Evolutionary conservation across 2,113 vertebrate species (phyloP).

Genomic region (Melanotaenia duboulayi): DNA sequence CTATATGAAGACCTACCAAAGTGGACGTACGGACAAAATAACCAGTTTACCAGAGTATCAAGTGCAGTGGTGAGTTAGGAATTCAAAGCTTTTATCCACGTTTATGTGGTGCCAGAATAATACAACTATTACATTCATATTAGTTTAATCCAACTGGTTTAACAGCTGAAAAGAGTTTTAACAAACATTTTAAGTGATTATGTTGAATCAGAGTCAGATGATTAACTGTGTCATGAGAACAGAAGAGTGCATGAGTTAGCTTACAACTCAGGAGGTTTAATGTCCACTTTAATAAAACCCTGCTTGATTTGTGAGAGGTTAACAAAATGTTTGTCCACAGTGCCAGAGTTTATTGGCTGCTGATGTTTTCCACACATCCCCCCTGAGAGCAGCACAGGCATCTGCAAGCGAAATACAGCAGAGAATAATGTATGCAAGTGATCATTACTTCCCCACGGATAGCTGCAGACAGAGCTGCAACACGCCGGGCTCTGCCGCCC

Average conservation of each 20-base stretch:
- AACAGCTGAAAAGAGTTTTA: background rate
- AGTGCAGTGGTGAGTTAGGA: no score
- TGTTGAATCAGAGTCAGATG: no score
- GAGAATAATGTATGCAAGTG: constrained; percentile 13
- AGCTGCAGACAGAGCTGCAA: constrained; percentile 1
- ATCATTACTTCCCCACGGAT: constrained; percentile 3
- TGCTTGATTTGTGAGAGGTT: constrained; percentile 19
- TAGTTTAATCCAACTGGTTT: background rate
- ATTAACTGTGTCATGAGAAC: no score
- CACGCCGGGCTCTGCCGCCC: background rate
- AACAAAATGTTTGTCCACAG: constrained; percentile 45
- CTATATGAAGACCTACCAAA: no score
- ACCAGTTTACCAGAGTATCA: no score
- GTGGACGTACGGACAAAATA: no score
- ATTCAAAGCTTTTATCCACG: no score
- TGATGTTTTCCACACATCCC: constrained; percentile 8
- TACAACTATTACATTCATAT: background rate
- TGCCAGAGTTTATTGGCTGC: constrained; percentile 8
- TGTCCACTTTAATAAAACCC: constrained; percentile 22
- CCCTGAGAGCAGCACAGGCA: background rate
- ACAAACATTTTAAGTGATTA: no score
- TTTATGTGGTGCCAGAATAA: background rate
- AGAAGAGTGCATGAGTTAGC: background rate
- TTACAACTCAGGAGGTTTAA: constrained; percentile 11
- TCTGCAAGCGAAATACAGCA: constrained; percentile 25